A percentile compares a stretch with the other conserved stretches of the same genome.
These are phyloP conservation scores for Acanthosepion esculentum DNA, from an alignment of 2,888 invertebrate genomes.

Conservation along the genomic window DNA sequence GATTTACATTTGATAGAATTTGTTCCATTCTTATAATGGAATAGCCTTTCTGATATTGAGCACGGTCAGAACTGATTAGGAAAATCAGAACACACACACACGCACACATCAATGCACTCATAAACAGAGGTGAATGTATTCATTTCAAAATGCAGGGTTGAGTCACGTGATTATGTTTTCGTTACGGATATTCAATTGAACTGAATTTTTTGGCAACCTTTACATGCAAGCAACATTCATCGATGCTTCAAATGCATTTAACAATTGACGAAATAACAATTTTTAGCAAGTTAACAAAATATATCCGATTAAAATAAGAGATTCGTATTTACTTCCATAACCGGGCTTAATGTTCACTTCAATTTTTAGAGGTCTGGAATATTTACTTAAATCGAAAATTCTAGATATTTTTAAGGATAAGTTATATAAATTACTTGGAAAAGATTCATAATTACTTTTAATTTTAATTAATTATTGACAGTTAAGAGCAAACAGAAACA, in stretches of 20 bases:
- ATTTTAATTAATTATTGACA: too few species aligned
- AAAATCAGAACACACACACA: not conserved
- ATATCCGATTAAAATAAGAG: too few species aligned
- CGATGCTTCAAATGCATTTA: not conserved
- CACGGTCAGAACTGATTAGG: not conserved
- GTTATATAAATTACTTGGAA: too few species aligned
- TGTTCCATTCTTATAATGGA: not conserved
- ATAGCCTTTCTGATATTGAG: not conserved
- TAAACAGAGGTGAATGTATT: not conserved
- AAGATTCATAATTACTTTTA: too few species aligned
- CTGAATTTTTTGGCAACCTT: not conserved
- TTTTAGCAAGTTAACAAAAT: not conserved
- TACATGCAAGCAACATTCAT: not conserved
- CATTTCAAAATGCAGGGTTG: not conserved
- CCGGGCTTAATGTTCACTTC: too few species aligned
- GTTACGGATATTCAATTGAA: not conserved
- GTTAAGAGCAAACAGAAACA: too few species aligned
- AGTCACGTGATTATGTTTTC: not conserved
- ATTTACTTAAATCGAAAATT: too few species aligned
- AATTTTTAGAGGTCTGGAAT: too few species aligned
- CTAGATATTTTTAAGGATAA: too few species aligned
- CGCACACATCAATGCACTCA: not conserved
- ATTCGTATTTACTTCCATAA: too few species aligned
- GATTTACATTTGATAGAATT: slow-evolving; percentile 33
- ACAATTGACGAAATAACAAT: not conserved